Evolutionary conservation across 2,888 invertebrate genomes (phyloP).

Genomic region (Lamellibrachia satsuma): DNA sequence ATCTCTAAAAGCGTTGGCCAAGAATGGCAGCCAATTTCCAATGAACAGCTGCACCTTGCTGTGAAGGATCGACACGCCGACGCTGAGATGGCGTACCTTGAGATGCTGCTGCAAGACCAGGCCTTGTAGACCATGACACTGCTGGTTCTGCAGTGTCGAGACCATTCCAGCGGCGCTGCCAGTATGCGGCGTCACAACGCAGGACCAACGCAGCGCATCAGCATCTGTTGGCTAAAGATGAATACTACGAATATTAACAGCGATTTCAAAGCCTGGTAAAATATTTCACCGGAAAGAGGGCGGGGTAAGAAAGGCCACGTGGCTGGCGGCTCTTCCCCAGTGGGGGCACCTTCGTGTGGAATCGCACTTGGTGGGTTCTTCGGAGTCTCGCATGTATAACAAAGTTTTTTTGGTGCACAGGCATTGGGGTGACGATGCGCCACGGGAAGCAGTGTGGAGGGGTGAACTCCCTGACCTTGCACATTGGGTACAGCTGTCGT

Average conservation of each 20-base stretch:
- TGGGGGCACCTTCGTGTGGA: background rate
- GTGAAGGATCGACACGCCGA: constrained; percentile 55
- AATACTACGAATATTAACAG: background rate
- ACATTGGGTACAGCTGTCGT: constrained; percentile 6
- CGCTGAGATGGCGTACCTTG: constrained; percentile 57
- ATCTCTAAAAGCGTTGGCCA: constrained; percentile 71
- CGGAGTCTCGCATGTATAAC: constrained; percentile 3
- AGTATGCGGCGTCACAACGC: background rate
- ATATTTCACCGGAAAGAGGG: background rate
- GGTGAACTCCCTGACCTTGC: background rate
- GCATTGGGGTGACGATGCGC: background rate
- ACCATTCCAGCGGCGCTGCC: background rate
- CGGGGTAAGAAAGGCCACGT: background rate
- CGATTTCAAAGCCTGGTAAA: constrained; percentile 3
- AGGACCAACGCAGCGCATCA: background rate
- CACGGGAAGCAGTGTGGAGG: background rate
- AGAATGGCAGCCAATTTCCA: constrained; percentile 71
- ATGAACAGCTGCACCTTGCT: constrained; percentile 68
- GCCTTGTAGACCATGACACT: background rate
- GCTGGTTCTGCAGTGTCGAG: background rate
- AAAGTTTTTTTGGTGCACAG: background rate
- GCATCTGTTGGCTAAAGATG: background rate
- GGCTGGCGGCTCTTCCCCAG: background rate
- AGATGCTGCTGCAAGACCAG: constrained; percentile 55
- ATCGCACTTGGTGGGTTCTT: background rate